Base-by-base conservation (phyloP, 2,888 invertebrate species). In the Eupsilia transversa region DNA sequence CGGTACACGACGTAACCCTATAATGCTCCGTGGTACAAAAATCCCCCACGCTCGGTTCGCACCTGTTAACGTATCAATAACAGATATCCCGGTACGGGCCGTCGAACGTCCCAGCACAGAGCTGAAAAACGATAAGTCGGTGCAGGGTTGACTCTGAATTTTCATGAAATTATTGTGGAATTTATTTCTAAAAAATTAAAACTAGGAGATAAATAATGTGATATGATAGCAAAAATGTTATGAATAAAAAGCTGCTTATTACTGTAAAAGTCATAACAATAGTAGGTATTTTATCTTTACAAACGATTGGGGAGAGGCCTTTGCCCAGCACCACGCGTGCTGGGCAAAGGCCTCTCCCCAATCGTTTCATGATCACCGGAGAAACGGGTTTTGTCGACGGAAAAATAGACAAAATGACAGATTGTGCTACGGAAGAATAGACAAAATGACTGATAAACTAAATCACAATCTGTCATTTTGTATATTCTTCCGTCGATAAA, bases 71-170 rank as follows among this genome's bases (percentile, higher is more conserved):
- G 89, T 90, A 91, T 92, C 92, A 90, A 92, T 92, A 92, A 88
- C 87, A 89, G 87, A 89, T 87, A 87, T 90, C 86, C 90, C 89
- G 80, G 70, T 41, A 83, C 90, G 93, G 92, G 91, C 89, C 91
- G 84, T 87, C 86, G 86, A 85, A 80, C 86, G 89, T 85, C 83
- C 87, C 88, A 87, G 83, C 85, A 83, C 84, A 77, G 87, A 76
- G 77, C 92, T 94, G 94, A 94, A 94, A 95, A 95, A 95, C 94
- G 94, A 94, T 94, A 93, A 94, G 89, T 88, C 81, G 59, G 14
- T 27, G 0, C 84, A 94, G 93, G 94, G 94, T 79, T 94, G 92
- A 0, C 90, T 71, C 57, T 27, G 5, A 0, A 0, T 23, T 71
- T 67, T 54, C 33, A n/a, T 6, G 9, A 52, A 65, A n/a, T 46